Evolutionary conservation across 2,797 vertebrate species (phyloP), one percentile per base, ranked within the genome.

Genomic region (Macrochelys suwanniensis): DNA sequence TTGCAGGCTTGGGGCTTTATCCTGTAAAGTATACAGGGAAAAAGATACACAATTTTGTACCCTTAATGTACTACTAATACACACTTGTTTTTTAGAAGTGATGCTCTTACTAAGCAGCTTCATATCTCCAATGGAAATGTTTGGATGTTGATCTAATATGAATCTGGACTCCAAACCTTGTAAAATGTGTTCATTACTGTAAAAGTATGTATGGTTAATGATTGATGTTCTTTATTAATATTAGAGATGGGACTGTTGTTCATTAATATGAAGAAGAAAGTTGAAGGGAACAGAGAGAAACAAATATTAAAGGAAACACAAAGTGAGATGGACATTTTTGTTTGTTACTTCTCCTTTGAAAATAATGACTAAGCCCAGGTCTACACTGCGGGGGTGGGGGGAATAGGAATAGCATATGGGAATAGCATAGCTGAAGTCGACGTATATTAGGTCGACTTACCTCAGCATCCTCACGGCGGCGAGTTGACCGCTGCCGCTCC

Each of bases 321-420:
- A 59, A 50, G 33, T 93, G 45, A 33, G 26, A 28, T 33, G 19
- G 37, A 77, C 54, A 85, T 78, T 92, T 97, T 92, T 92, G 50
- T 92, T 89, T 87, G 45, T 90, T 61, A 42, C 71, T 91, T 56
- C 45, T 51, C 56, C 82, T 28, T 59, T 59, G 92, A 95, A 87
- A 3, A 5, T 21, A 8, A 53, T 82, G 92, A 76, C 16, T 17
- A 42, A 42, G 37, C 37, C 37, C 37, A 42, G 37, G 37, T 42
- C 37, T 42, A 42, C 37, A 42, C 37, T 42, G 37, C 37, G 37
- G 37, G 37, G 37, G 37, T 42, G 37, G 37, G 37, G 37, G 37
- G 37, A 42, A 42, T 42, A 42, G 37, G 37, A 42, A 42, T 42
- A 42, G 37, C 37, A 42, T 42, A 42, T 42, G 37, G 37, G 37